These are phyloP conservation scores for Folsomia candida DNA, from an alignment of 2,888 invertebrate species.

Conservation along the genomic window DNA sequence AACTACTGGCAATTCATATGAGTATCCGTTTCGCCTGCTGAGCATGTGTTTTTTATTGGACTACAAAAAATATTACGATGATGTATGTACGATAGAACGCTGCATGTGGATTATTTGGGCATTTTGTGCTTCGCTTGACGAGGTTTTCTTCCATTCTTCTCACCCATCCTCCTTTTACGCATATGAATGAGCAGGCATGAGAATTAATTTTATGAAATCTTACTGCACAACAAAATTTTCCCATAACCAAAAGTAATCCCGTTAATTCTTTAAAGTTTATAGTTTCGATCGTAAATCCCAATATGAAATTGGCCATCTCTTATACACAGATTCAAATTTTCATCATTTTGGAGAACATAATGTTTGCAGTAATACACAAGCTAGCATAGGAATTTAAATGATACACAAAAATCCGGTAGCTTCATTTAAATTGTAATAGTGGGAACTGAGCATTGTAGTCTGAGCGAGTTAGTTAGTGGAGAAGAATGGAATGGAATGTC, in stretches of 20 bases:
- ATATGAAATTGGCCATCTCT: no score
- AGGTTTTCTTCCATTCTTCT: not conserved
- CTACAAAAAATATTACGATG: not conserved
- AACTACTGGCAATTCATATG: conserved; percentile 1
- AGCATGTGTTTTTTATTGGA: not conserved
- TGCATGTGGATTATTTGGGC: not conserved
- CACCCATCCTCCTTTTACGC: not conserved
- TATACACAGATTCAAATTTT: no score
- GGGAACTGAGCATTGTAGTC: no score
- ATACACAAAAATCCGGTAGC: no score
- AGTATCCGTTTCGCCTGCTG: conserved; percentile 3
- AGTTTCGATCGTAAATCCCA: no score
- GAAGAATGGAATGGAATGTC: conserved; percentile 15
- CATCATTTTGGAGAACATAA: no score
- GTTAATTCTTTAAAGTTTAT: no score
- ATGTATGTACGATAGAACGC: not conserved
- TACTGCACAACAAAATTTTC: not conserved
- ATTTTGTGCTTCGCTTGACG: not conserved
- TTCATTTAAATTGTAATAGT: no score
- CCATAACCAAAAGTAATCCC: no score
- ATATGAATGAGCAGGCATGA: not conserved
- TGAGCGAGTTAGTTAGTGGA: not conserved
- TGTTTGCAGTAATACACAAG: no score
- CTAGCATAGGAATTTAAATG: no score
- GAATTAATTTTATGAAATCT: not conserved